Evolutionary conservation across 2,888 invertebrate genomes (phyloP), one percentile per base, ranked within the genome.

Genomic region (Lasioglossum figueresi): DNA sequence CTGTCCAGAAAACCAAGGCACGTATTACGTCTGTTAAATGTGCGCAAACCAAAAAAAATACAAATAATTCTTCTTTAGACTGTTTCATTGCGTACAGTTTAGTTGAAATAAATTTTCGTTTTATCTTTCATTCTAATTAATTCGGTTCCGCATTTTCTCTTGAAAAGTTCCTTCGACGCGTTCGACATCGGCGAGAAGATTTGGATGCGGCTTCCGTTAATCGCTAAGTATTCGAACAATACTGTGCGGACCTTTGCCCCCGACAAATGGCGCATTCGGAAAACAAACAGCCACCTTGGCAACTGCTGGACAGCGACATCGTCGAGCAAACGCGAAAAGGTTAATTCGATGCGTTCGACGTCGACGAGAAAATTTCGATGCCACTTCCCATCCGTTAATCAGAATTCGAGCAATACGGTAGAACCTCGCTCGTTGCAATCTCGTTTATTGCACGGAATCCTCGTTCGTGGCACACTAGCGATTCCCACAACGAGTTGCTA

Each of bases 1-100:
- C 82, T 63, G 75, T 56, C 52, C 77, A 79, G 79, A 48, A 79
- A 81, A 56, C 80, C 76, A 87, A 89, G 89, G 83, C 80, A 48
- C 73, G 82, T 59, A 87, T 71, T 85, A 79, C 71, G 71, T 71
- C 74, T 77, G 59, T 78, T 82, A 79, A 86, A 76, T 52, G 74
- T 76, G 72, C 84, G 68, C 78, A 72, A 56, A 43, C 79, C 56
- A 66, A 27, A 40, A 40, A 40, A 40, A 10, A n/a, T n/a, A 10
- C 40, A 40, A 40, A 40, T 40, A 40, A 40, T 40, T 40, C 6
- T 37, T 37, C 37, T 37, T 37, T 0, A 37, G 37, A 37, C 37
- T 37, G 6, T 37, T 37, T 37, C 37, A 37, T 6, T 37, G 3
- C 0, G 43, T 43, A 3, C 12, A 43, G 12, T 14, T 43, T 43